Conservation (phyloP, 2,113 vertebrate species). For the Rhabdomys dilectus region DNA sequence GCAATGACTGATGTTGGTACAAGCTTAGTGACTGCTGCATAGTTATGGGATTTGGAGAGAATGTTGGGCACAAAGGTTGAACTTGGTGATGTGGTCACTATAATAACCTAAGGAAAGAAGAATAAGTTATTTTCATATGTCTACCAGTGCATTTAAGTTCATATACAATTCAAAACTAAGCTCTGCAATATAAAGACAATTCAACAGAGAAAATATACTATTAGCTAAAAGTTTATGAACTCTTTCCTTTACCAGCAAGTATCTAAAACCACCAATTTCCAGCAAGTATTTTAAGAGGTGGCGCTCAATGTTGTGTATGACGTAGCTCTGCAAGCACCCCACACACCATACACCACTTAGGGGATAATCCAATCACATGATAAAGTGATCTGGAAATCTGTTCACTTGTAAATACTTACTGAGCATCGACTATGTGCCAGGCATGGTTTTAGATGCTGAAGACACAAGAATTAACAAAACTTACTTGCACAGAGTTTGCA, state of each 20-base stretch:
- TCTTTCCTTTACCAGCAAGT: conserved; percentile 19
- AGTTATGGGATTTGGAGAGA: conserved; percentile 99
- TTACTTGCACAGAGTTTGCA: conserved; percentile 35
- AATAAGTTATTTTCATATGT: conserved; percentile 76
- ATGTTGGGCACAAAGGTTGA: conserved; percentile 99
- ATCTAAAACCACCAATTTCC: conserved; percentile 44
- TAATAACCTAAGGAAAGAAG: conserved; percentile 93
- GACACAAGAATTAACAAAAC: conserved; percentile 52
- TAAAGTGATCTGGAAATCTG: conserved; percentile 43
- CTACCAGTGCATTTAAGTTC: conserved; percentile 23
- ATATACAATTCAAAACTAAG: conserved; percentile 60
- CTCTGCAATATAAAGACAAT: conserved; percentile 61
- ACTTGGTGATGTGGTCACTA: conserved; percentile 98
- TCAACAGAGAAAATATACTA: conserved; percentile 56
- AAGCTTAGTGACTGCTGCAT: conserved; percentile 95
- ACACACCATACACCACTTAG: conserved; percentile 5
- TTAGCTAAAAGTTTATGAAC: conserved; percentile 57
- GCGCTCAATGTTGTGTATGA: conserved; percentile 3
- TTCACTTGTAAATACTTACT: conserved; percentile 68
- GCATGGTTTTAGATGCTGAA: conserved; percentile 64
- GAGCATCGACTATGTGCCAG: conserved; percentile 81
- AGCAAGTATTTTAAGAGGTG: conserved; percentile 60
- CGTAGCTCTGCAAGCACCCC: not conserved
- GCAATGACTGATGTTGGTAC: conserved; percentile 93
- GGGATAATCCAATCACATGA: conserved; percentile 18